A percentile compares a stretch with the other conserved stretches of the same genome.
Conservation (phyloP, 2,113 vertebrate genomes). For the Aythya baeri region DNA sequence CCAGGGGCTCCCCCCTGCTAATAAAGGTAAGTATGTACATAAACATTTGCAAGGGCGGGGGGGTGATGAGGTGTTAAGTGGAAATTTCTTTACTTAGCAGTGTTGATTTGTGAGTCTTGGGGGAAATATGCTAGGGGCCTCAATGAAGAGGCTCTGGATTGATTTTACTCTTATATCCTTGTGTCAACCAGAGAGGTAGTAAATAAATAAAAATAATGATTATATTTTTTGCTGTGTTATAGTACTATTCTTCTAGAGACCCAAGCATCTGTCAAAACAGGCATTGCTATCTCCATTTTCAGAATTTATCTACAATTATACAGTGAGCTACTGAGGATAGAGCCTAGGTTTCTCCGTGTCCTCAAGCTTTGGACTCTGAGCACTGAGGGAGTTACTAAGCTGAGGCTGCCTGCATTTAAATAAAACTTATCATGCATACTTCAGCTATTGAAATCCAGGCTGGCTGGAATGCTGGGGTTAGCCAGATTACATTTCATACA, state of each 20-base stretch:
- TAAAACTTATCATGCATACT: constrained; percentile 16
- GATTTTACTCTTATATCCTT: neutral
- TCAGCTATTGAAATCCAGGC: neutral
- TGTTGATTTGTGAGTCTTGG: constrained; percentile 4
- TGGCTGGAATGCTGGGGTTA: constrained; percentile 38
- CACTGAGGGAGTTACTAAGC: neutral
- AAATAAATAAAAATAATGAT: neutral
- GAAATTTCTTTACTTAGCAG: constrained; percentile 42
- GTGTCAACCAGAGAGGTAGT: neutral
- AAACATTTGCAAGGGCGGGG: neutral
- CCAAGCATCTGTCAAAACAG: neutral
- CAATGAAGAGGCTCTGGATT: neutral
- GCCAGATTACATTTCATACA: constrained; percentile 35
- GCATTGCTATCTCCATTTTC: neutral
- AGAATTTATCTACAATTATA: neutral
- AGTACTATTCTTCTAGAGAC: neutral
- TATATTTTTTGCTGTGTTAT: neutral
- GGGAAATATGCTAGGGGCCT: constrained; percentile 9
- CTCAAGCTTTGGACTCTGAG: neutral
- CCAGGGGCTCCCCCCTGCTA: neutral
- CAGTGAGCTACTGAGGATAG: neutral
- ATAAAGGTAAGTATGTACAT: neutral
- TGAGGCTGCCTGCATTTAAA: neutral
- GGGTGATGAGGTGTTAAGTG: constrained; percentile 38
- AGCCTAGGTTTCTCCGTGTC: neutral